A percentile compares a stretch with the other conserved stretches of the same genome.
These are phyloP conservation scores for Saimiri boliviensis DNA, from an alignment of 2,113 vertebrate species.

Conservation along the genomic window DNA sequence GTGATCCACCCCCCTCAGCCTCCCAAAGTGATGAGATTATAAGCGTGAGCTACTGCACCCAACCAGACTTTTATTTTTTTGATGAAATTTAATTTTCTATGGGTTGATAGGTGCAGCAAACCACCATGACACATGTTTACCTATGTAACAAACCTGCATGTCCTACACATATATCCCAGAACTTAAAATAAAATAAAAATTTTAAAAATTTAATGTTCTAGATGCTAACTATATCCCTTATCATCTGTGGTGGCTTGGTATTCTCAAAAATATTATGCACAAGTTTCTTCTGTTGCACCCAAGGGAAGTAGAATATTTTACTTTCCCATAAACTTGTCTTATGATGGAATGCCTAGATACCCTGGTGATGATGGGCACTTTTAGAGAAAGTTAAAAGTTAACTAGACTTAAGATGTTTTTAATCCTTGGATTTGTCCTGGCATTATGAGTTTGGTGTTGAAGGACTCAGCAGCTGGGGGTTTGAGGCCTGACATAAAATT, in stretches of 20 bases:
- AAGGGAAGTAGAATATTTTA: constrained; percentile 24
- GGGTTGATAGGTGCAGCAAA: too few species aligned
- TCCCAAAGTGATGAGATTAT: too few species aligned
- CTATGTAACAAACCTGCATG: too few species aligned
- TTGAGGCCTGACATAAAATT: constrained; percentile 38
- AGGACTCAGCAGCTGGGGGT: constrained; percentile 21
- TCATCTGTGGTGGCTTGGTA: too few species aligned
- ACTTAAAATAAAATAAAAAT: too few species aligned
- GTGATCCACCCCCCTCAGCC: too few species aligned
- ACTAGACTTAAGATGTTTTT: constrained; percentile 65
- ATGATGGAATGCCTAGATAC: constrained; percentile 72
- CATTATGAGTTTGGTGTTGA: constrained; percentile 60
- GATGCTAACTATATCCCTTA: neutral
- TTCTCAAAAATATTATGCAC: neutral
- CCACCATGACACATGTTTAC: too few species aligned
- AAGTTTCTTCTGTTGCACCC: neutral
- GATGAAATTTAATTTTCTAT: neutral
- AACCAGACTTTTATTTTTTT: neutral
- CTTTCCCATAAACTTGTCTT: constrained; percentile 67
- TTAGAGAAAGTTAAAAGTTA: constrained; percentile 72
- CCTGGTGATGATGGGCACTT: constrained; percentile 53
- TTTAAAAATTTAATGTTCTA: neutral
- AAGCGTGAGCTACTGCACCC: too few species aligned
- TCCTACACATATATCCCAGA: too few species aligned
- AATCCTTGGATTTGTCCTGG: constrained; percentile 67